Evolutionary conservation across 2,888 invertebrate genomes (phyloP).

Genomic region (Lathronympha strigana): DNA sequence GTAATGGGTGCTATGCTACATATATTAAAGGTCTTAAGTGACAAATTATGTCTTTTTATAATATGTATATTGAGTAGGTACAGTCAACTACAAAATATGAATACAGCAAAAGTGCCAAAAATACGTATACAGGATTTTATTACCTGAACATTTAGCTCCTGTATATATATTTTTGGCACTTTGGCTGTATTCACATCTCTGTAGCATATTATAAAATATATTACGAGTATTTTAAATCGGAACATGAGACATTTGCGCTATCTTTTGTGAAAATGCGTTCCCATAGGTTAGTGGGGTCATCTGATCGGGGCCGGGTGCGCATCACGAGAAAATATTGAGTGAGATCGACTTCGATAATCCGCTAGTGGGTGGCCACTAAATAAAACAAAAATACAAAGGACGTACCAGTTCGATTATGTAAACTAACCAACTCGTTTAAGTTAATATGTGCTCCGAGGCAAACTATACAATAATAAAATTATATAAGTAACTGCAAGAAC

Average conservation of each 20-base stretch:
- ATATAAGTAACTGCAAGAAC: background rate
- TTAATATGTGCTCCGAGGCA: background rate
- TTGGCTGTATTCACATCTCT: background rate
- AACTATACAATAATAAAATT: background rate
- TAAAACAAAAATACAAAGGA: conserved; percentile 53
- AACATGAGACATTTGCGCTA: conserved; percentile 48
- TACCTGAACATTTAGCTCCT: too few relatives aligned
- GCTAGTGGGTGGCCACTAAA: conserved; percentile 56
- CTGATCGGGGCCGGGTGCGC: conserved; percentile 70
- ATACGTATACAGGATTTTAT: too few relatives aligned
- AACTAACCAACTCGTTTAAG: background rate
- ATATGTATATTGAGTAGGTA: too few relatives aligned
- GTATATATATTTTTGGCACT: too few relatives aligned
- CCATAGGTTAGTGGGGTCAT: conserved; percentile 67
- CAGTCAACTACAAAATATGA: too few relatives aligned
- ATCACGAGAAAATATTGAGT: conserved; percentile 74
- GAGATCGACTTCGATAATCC: conserved; percentile 65
- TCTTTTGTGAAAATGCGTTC: conserved; percentile 61
- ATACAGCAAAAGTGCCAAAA: too few relatives aligned
- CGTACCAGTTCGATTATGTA: conserved; percentile 14
- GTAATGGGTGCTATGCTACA: too few relatives aligned
- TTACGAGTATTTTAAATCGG: conserved; percentile 7
- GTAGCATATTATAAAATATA: background rate
- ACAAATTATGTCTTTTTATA: too few relatives aligned
- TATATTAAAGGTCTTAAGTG: too few relatives aligned